Percentiles rank a stretch among this genome's conserved stretches.
These are phyloP conservation scores for Acleris holmiana DNA, from an alignment of 2,888 invertebrate genomes.

Conservation along the genomic window DNA sequence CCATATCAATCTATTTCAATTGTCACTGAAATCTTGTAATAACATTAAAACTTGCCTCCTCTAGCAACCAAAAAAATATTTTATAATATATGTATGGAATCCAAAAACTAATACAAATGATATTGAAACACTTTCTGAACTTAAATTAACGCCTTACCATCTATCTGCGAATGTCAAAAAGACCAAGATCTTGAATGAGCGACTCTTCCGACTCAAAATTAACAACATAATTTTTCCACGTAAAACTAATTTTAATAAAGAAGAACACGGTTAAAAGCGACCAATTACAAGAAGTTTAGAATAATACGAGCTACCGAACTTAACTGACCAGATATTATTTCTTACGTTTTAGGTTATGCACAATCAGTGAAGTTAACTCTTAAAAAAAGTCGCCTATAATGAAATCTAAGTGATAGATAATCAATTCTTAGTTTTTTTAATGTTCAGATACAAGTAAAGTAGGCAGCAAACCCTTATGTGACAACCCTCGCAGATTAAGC, in stretches of 20 bases:
- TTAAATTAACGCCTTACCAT: slow-evolving; percentile 69
- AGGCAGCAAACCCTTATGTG: too few relatives aligned
- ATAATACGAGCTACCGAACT: too few relatives aligned
- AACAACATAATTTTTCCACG: slow-evolving; percentile 7
- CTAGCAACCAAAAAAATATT: slow-evolving; percentile 50
- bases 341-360: too few relatives aligned
- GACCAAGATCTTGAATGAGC: slow-evolving; percentile 46
- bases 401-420: too few relatives aligned
- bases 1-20: slow-evolving; percentile 18
- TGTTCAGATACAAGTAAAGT: too few relatives aligned
- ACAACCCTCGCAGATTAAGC: too few relatives aligned
- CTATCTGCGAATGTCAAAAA: slow-evolving; percentile 68
- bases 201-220: slow-evolving; percentile 6
- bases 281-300: too few relatives aligned
- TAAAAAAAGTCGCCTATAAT: too few relatives aligned
- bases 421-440: too few relatives aligned
- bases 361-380: too few relatives aligned
- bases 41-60: slow-evolving; percentile 47
- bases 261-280: too few relatives aligned
- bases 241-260: not conserved
- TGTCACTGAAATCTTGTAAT: slow-evolving; percentile 18
- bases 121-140: slow-evolving; percentile 49
- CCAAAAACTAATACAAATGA: slow-evolving; percentile 23
- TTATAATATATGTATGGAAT: slow-evolving; percentile 20
- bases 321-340: too few relatives aligned